Conservation (phyloP, 2,797 vertebrate species). For the Arnoldichthys spilopterus region DNA sequence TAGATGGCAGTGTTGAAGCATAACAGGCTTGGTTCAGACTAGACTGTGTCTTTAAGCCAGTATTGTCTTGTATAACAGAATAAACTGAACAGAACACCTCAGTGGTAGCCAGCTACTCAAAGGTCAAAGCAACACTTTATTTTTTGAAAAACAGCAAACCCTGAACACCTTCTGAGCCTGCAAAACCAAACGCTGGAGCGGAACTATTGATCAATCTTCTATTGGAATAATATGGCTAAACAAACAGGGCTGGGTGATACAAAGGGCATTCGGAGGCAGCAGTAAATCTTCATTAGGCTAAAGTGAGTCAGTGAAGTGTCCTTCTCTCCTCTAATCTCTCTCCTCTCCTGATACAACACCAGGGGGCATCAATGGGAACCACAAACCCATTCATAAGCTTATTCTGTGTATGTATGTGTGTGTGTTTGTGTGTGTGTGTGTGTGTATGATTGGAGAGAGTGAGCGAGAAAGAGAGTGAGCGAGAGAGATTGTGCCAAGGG, state of each 20-base stretch:
- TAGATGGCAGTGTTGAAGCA: conserved; percentile 34
- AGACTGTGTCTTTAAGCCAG: not conserved
- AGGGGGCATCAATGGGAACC: not conserved
- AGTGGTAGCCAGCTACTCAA: not conserved
- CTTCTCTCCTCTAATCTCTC: conserved; percentile 20
- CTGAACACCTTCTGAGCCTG: conserved; percentile 1
- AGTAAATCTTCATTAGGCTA: conserved; percentile 47
- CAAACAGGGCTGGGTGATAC: not conserved
- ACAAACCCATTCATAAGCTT: not conserved
- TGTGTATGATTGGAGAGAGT: not conserved
- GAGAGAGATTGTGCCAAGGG: not conserved
- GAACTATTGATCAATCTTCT: conserved; percentile 31
- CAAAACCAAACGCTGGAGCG: not conserved
- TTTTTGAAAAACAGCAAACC: conserved; percentile 1
- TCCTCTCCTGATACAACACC: conserved; percentile 9
- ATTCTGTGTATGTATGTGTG: not conserved
- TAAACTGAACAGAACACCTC: not conserved
- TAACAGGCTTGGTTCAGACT: not conserved
- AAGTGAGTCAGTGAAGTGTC: conserved; percentile 16
- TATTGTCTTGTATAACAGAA: too few species aligned
- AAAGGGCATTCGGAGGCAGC: conserved; percentile 23
- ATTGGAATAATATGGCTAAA: conserved; percentile 39
- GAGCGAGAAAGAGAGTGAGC: too few species aligned
- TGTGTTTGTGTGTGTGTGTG: not conserved
- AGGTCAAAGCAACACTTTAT: conserved; percentile 10